These are phyloP conservation scores for Tragelaphus strepsiceros DNA, from an alignment of 2,113 vertebrate genomes.

Conservation along the genomic window DNA sequence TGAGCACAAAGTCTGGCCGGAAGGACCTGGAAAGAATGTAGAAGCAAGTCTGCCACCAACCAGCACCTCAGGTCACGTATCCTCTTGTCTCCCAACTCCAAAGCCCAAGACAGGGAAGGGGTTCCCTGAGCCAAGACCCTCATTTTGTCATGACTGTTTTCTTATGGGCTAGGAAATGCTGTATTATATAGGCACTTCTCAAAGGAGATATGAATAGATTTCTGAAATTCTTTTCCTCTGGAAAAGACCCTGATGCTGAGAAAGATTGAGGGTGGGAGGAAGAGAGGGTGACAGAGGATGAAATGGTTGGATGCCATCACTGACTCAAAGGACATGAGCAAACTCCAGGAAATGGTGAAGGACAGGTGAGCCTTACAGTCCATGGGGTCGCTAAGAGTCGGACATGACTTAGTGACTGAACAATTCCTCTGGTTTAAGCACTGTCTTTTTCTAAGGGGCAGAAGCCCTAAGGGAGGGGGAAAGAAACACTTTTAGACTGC, in stretches of 20 bases:
- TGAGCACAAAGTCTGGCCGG: slow-evolving; percentile 94
- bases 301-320: neutral
- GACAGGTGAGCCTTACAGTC: neutral
- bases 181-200: neutral
- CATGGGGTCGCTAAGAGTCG: neutral
- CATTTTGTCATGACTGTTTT: neutral
- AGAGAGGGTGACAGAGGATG: neutral
- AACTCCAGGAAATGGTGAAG: neutral
- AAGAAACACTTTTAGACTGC: neutral
- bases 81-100: neutral
- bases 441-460: neutral
- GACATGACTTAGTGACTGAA: neutral
- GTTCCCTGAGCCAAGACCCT: neutral
- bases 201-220: neutral
- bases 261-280: neutral
- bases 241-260: neutral
- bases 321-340: neutral
- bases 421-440: neutral
- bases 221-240: slow-evolving; percentile 8
- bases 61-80: neutral
- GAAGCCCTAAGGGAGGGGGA: neutral
- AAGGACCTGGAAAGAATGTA: slow-evolving; percentile 85
- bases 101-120: neutral
- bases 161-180: neutral
- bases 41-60: neutral